These are phyloP conservation scores for Embidobia sp. DNA, from an alignment of 2,888 invertebrate species.

Conservation along the genomic window DNA sequence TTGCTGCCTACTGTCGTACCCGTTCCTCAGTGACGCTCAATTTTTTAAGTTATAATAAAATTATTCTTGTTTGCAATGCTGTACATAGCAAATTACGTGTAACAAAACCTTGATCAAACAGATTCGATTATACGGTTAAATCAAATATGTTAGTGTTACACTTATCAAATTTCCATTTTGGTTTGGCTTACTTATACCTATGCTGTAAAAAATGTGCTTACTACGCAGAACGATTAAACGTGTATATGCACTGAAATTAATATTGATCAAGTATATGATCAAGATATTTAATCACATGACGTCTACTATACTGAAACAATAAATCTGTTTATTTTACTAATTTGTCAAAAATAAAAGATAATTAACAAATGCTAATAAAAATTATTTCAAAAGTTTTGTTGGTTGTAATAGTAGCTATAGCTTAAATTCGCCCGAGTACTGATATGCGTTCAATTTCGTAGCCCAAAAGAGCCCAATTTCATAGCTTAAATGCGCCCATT, in stretches of 20 bases:
- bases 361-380: too few species aligned
- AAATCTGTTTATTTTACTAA: background rate
- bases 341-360: background rate
- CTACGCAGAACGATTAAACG: conserved; percentile 8
- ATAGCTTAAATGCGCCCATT: too few species aligned
- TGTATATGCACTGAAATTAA: conserved; percentile 9
- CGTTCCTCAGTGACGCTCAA: conserved; percentile 12
- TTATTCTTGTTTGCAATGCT: conserved; percentile 18
- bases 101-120: conserved; percentile 28
- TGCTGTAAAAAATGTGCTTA: conserved; percentile 5
- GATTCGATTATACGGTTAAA: conserved; percentile 32
- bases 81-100: conserved; percentile 10
- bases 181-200: conserved; percentile 25
- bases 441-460: too few species aligned
- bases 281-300: background rate
- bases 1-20: conserved; percentile 9
- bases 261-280: background rate
- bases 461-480: too few species aligned
- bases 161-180: conserved; percentile 33
- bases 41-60: conserved; percentile 12
- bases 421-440: too few species aligned
- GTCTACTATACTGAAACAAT: background rate
- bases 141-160: conserved; percentile 12
- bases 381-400: background rate
- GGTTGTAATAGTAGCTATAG: too few species aligned